Conservation (phyloP, 2,888 invertebrate species). For the Cephus sareptanus region DNA sequence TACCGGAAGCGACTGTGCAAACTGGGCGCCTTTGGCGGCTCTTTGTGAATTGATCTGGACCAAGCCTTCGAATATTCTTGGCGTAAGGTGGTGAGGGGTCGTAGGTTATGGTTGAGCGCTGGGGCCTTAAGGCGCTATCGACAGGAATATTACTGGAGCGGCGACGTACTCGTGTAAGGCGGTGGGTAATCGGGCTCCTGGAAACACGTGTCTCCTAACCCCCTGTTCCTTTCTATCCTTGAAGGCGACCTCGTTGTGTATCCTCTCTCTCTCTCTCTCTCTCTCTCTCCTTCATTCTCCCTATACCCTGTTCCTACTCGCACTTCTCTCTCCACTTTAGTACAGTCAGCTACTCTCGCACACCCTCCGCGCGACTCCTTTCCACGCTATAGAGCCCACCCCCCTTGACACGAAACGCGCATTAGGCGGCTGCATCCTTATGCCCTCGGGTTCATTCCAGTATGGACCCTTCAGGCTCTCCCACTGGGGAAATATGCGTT, state of each 20-base stretch:
- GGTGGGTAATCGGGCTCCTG: slow-evolving; percentile 55
- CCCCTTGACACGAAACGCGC: slow-evolving; percentile 62
- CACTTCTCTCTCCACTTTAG: not conserved
- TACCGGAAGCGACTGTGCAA: not conserved
- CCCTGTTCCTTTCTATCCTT: slow-evolving; percentile 4
- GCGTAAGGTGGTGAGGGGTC: not conserved
- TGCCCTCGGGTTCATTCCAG: slow-evolving; percentile 31
- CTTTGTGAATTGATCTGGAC: not conserved
- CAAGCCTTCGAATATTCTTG: not conserved
- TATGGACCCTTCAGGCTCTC: slow-evolving; percentile 24
- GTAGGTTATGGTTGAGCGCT: not conserved
- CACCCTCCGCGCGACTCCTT: slow-evolving; percentile 41
- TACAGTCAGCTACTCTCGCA: slow-evolving; percentile 6
- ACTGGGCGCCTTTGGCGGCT: not conserved
- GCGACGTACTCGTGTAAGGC: slow-evolving; percentile 53
- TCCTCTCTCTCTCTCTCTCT: slow-evolving; percentile 3
- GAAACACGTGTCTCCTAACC: slow-evolving; percentile 55
- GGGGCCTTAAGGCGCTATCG: slow-evolving; percentile 29
- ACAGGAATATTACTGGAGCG: slow-evolving; percentile 38
- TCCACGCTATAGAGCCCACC: slow-evolving; percentile 41
- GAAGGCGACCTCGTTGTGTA: not conserved
- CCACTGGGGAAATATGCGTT: slow-evolving; percentile 27
- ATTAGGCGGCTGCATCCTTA: slow-evolving; percentile 60
- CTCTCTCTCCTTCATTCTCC: slow-evolving; percentile 8
- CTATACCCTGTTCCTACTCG: not conserved